Evolutionary conservation across 2,113 vertebrate species (phyloP), one percentile per base, ranked within the genome.

Genomic region (Sander vitreus): DNA sequence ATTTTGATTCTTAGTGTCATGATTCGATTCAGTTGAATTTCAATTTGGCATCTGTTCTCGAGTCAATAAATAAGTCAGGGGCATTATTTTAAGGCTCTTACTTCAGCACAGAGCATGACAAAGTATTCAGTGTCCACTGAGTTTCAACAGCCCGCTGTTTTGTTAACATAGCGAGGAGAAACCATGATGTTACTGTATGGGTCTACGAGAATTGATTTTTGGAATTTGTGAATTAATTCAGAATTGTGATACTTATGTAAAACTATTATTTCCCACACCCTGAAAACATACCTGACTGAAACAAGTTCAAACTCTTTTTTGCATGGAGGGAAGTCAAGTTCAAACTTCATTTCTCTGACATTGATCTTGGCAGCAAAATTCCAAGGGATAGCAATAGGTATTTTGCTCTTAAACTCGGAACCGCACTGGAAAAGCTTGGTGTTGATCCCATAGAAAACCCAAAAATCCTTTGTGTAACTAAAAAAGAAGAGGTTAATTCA

Each of bases 391-490:
- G 57, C 47, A 6, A 65, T 0, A 0, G 87, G 48, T 0, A 8
- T 47, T 88, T 93, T 95, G 53, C 79, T 86, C 67, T 91, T 94
- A 0, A 94, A 30, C 84, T 96, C 93, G 1, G 50, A 58, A 4
- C 93, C 95, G 70, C 87, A 87, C 87, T 96, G 95, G 79, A 96
- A 94, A 12, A 95, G 58, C 21, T 95, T 93, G 1, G 95, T 95
- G 88, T 93, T 96, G 88, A 95, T 93, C 11, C 95, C 95, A 18
- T 95, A 92, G 87, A 91, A 95, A 72, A 91, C 2, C 92, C 92
- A 94, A 15, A 92, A 65, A 60, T 96, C 93, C 68, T 93, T 95
- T 48, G 89, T 88, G 64, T 39, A 86, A 45, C 95, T 96, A 70
- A 7, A 81, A 76, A 57, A 9, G 6, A 71, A 25, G 1, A 72